These are phyloP conservation scores for Tamandua tetradactyla DNA, from an alignment of 2,797 vertebrate genomes.

Conservation along the genomic window DNA sequence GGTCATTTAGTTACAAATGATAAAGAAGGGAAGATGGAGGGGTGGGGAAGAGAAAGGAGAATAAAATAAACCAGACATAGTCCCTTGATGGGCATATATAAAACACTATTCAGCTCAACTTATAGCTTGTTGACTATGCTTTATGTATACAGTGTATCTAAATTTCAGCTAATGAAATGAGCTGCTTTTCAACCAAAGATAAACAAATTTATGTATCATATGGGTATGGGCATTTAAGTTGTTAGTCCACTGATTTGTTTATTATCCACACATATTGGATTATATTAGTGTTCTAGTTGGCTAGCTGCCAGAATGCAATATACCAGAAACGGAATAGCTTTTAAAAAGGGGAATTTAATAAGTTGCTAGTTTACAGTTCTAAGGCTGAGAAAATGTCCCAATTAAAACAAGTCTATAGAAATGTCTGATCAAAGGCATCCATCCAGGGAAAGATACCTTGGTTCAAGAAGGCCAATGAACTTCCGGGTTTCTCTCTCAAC, in stretches of 20 bases:
- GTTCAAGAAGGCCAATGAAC: no score
- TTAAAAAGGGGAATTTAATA: no score
- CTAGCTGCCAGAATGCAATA: no score
- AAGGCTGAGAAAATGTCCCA: no score
- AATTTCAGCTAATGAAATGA: background rate
- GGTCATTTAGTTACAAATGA: constrained; percentile 3
- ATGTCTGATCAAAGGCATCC: no score
- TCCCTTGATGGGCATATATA: background rate
- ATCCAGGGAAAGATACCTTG: no score
- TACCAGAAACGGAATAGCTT: no score
- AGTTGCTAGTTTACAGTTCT: no score
- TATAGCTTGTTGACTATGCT: background rate
- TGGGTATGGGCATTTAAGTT: background rate
- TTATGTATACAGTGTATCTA: background rate
- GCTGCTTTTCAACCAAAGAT: background rate
- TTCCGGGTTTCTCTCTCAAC: no score
- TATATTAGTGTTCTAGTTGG: no score
- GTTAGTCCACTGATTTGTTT: constrained; percentile 24
- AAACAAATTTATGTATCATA: constrained; percentile 4
- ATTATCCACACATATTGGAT: background rate
- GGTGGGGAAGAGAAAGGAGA: background rate
- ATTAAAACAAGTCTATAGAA: no score
- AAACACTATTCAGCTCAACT: background rate
- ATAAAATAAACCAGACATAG: background rate
- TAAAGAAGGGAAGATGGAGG: background rate